Percentiles rank a stretch among this genome's conserved stretches.
Conservation (phyloP, 2,113 vertebrate species). For the Phalacrocorax brasilianus region DNA sequence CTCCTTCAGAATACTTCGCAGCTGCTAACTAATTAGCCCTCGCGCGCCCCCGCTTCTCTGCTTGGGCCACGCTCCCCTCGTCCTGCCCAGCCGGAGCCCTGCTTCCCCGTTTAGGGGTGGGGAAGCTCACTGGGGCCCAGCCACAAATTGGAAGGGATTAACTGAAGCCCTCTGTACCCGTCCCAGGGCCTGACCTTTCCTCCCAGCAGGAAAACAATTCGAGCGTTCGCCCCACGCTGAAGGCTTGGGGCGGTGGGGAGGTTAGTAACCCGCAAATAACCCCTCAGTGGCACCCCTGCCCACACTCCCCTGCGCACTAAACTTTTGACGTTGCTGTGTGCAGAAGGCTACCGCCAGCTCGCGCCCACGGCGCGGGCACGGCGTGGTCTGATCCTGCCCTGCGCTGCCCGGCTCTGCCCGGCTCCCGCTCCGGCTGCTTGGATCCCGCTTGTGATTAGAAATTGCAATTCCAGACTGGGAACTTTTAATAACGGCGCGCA, state of each 20-base stretch:
- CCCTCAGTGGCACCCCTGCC: background rate
- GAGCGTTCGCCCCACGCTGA: accelerated
- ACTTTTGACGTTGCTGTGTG: accelerated
- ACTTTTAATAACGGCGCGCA: background rate
- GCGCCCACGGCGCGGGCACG: accelerated
- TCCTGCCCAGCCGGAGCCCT: background rate
- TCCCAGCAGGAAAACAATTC: accelerated
- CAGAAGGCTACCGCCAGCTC: background rate
- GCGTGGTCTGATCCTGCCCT: background rate
- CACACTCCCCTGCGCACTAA: accelerated
- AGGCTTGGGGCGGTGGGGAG: too few species aligned
- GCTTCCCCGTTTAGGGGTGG: background rate
- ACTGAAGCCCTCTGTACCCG: background rate
- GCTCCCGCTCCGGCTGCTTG: background rate
- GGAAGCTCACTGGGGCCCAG: background rate
- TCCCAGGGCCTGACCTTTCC: accelerated
- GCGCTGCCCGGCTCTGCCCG: accelerated
- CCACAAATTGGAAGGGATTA: accelerated
- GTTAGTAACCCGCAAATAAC: background rate
- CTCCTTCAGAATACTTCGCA: background rate
- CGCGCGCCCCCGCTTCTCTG: accelerated
- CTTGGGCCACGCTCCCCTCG: accelerated
- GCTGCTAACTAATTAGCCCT: background rate
- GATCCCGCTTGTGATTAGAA: background rate
- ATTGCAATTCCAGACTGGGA: background rate